Evolutionary conservation across 2,888 invertebrate species (phyloP), one percentile per base, ranked within the genome.

Genomic region (Liopterus haemorrhoidalis): DNA sequence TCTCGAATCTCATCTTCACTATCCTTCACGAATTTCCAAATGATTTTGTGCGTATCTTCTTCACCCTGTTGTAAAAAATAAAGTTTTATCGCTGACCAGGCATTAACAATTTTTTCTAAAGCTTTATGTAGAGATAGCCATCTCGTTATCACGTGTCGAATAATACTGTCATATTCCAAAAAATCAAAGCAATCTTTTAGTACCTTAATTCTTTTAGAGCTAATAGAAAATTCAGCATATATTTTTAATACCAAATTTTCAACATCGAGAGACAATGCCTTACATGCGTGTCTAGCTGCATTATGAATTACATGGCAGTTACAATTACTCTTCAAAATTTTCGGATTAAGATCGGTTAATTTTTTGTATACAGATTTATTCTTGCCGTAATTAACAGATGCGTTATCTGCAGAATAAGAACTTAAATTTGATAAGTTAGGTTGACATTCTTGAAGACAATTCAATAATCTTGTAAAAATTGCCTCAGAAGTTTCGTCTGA

Each of bases 161-260:
- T 41, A 36, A 56, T 45, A 9, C 53, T 41, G 31, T 38, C 27
- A 30, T 41, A 55, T 33, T 56, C 49, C 37, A 49, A 27, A 42
- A 51, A 54, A n/a, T 53, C 52, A 37, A 51, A 51, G 41, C 46
- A 54, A 21, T 41, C 44, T 41, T 56, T 50, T 11, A 55, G 40
- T 44, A 49, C 44, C 30, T 32, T 32, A 2, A 40, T 40, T 30
- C 44, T 49, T 41, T 51, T 51, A 9, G 54, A 42, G 35, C 46
- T 49, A 27, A 49, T 53, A 15, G 50, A 49, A 50, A 32, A 32
- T 9, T 55, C 53, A 32, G 49, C 51, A 48, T 48, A 54, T 32
- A 56, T 48, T 49, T 54, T 57, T 15, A 53, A 36, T 35, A 55
- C 39, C 32, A 57, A 49, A 43, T 49, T 54, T 52, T 56, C 54